Percentiles rank a stretch among this genome's conserved stretches.
Evolutionary conservation across 2,888 invertebrate genomes (phyloP).

Genomic region (Anthophora plumipes): DNA sequence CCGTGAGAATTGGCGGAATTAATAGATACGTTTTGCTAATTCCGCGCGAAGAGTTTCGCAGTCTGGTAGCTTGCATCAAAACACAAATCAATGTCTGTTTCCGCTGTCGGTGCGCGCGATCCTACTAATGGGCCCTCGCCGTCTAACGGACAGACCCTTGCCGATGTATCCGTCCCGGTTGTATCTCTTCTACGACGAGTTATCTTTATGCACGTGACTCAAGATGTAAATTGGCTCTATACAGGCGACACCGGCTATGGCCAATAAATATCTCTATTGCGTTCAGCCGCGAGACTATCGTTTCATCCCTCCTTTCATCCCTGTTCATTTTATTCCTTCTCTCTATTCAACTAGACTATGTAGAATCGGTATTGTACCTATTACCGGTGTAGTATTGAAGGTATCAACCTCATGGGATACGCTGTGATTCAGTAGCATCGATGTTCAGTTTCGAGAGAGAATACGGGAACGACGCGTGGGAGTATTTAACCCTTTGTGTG

Average conservation of each 20-base stretch:
- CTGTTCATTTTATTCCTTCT: background rate
- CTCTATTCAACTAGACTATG: background rate
- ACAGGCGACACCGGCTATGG: constrained; percentile 47
- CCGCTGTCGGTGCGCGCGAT: background rate
- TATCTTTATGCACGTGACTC: constrained; percentile 56
- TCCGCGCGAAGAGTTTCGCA: constrained; percentile 43
- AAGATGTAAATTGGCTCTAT: constrained; percentile 59
- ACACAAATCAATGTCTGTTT: constrained; percentile 55
- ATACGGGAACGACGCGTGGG: background rate
- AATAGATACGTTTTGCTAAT: constrained; percentile 62
- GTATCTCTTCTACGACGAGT: constrained; percentile 44
- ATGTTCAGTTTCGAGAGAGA: constrained; percentile 18
- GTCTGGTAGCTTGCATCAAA: constrained; percentile 44
- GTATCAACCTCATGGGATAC: constrained; percentile 9
- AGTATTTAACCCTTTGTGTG: constrained; percentile 23
- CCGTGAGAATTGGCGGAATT: constrained; percentile 45
- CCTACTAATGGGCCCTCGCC: constrained; percentile 55
- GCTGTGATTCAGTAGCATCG: constrained; percentile 43
- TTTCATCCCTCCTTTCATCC: constrained; percentile 43
- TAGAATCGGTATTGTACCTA: constrained; percentile 40
- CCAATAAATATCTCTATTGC: constrained; percentile 66
- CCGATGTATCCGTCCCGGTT: constrained; percentile 46
- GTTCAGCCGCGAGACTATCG: constrained; percentile 44
- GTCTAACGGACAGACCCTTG: constrained; percentile 52
- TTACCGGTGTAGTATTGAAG: background rate